Evolutionary conservation across 2,797 vertebrate species (phyloP).

Genomic region (Acrossocheilus fasciatus): DNA sequence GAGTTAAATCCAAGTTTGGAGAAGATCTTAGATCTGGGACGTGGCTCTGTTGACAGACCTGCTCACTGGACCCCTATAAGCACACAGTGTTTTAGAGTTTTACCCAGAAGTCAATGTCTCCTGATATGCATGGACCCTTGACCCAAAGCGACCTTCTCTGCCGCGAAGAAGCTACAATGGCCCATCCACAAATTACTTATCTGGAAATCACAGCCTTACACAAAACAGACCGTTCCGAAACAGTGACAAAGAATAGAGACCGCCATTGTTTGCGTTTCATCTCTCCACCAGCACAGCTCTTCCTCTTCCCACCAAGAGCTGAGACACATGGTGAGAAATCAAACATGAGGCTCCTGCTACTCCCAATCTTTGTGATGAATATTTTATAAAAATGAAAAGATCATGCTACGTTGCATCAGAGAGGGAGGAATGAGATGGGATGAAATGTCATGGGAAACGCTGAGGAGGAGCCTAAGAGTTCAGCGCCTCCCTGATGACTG

Average conservation of each 20-base stretch:
- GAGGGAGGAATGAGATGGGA: slow-evolving; percentile 13
- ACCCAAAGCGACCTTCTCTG: slow-evolving; percentile 73
- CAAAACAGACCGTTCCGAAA: slow-evolving; percentile 53
- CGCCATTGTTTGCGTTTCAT: slow-evolving; percentile 61
- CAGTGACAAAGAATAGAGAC: slow-evolving; percentile 54
- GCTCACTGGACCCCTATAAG: slow-evolving; percentile 75
- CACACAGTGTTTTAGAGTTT: slow-evolving; percentile 60
- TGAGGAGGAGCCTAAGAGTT: slow-evolving; percentile 43
- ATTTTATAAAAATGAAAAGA: slow-evolving; percentile 47
- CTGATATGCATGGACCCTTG: slow-evolving; percentile 66
- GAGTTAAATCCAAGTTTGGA: background rate
- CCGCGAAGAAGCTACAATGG: slow-evolving; percentile 16
- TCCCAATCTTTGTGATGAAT: slow-evolving; percentile 30
- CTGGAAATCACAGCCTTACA: slow-evolving; percentile 56
- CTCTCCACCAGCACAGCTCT: slow-evolving; percentile 39
- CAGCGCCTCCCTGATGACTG: slow-evolving; percentile 40
- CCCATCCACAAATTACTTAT: slow-evolving; percentile 39
- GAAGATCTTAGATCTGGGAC: slow-evolving; percentile 45
- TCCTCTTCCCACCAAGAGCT: slow-evolving; percentile 17
- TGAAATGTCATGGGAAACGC: slow-evolving; percentile 50
- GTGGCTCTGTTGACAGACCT: slow-evolving; percentile 71
- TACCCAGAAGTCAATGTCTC: slow-evolving; percentile 72
- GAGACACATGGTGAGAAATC: slow-evolving; percentile 1
- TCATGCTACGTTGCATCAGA: slow-evolving; percentile 38
- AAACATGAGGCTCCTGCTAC: slow-evolving; percentile 36